Evolutionary conservation across 2,113 vertebrate genomes (phyloP).

Genomic region (Hemibagrus wyckioides): DNA sequence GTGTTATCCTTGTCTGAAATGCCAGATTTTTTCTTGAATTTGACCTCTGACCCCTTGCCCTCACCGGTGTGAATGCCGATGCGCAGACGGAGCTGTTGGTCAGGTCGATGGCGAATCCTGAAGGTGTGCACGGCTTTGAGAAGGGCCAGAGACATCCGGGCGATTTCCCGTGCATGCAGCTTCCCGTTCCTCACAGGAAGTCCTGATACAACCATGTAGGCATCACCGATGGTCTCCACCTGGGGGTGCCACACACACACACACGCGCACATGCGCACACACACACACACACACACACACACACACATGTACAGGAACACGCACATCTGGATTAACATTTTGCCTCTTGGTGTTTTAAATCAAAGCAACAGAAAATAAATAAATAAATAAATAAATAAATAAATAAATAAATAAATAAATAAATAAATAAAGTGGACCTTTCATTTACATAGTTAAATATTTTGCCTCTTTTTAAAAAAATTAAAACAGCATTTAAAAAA

Average conservation of each 20-base stretch:
- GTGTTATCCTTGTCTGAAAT: no score
- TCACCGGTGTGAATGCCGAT: slow-evolving; percentile 88
- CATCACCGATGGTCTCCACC: slow-evolving; percentile 95
- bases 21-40: background rate
- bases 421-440: no score
- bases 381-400: no score
- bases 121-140: slow-evolving; percentile 87
- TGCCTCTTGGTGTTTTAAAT: no score
- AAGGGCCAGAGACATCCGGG: slow-evolving; percentile 88
- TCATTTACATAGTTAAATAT: no score
- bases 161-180: slow-evolving; percentile 82
- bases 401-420: no score
- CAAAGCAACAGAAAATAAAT: no score
- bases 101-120: slow-evolving; percentile 82
- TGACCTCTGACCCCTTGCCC: background rate
- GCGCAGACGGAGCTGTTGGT: slow-evolving; percentile 82
- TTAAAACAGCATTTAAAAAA: no score
- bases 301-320: no score
- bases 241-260: slow-evolving; percentile 51
- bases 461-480: no score
- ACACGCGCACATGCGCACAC: background rate
- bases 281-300: background rate
- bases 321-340: no score
- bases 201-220: slow-evolving; percentile 96
- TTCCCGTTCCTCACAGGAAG: slow-evolving; percentile 87